Evolutionary conservation across 1,140 invertebrate genomes (phyloP).

Genomic region (Rhagoletis pomonella): DNA sequence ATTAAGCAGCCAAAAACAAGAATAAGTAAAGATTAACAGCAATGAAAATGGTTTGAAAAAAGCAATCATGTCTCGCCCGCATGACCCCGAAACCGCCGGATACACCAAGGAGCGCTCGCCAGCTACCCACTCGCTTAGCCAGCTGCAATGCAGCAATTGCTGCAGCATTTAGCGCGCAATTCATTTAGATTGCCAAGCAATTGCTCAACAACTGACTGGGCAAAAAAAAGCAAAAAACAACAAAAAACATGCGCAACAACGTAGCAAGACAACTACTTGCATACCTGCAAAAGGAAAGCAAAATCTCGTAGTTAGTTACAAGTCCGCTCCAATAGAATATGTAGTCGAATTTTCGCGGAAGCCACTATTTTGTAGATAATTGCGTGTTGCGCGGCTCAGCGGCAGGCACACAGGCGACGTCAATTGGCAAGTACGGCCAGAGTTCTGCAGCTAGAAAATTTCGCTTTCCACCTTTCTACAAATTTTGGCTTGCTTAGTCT

Average conservation of each 20-base stretch:
- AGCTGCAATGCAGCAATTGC: slow-evolving; percentile 1
- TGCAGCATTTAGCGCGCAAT: not conserved
- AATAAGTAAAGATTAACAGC: slow-evolving; percentile 11
- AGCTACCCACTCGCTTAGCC: not conserved
- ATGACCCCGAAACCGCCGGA: not conserved
- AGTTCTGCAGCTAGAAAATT: slow-evolving; percentile 10
- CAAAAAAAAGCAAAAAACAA: no score
- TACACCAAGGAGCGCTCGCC: not conserved
- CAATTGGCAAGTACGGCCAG: not conserved
- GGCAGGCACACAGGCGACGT: not conserved
- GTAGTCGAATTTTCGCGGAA: slow-evolving; percentile 61
- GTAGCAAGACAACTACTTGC: not conserved
- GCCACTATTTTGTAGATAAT: slow-evolving; percentile 70
- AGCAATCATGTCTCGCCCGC: not conserved
- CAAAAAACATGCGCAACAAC: not conserved
- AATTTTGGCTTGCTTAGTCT: not conserved
- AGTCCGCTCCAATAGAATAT: not conserved
- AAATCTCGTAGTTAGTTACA: not conserved
- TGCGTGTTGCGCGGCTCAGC: slow-evolving; percentile 56
- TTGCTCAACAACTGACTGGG: no score
- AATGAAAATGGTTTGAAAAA: slow-evolving; percentile 11
- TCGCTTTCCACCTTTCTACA: not conserved
- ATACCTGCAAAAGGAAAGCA: not conserved
- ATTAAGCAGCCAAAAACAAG: not conserved
- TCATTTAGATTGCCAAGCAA: not conserved